phyloP scores from a whole-genome alignment of 2,797 vertebrate genomes.

The Sebastes reedi region DNA sequence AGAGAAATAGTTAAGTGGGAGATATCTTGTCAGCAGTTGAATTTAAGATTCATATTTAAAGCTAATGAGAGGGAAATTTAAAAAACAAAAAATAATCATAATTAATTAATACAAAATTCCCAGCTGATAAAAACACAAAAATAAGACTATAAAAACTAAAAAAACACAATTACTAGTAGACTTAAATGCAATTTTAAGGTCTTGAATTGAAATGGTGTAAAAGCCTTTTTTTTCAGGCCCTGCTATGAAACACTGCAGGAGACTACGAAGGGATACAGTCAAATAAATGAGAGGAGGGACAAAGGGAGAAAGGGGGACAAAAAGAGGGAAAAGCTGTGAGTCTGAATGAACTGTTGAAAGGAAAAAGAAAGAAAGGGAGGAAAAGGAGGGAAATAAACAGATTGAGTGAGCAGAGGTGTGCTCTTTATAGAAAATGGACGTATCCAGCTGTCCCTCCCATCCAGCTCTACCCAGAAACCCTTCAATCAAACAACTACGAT shows the following conservation, averaged over 20 bases:
- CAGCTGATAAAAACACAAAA: neutral
- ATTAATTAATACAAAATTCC: neutral
- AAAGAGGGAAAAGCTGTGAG: conserved; percentile 28
- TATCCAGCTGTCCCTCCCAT: conserved; percentile 75
- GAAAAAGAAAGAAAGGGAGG: conserved; percentile 39
- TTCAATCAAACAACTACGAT: conserved; percentile 71
- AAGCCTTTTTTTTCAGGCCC: conserved; percentile 26
- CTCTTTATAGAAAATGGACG: conserved; percentile 58
- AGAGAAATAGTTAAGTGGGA: neutral
- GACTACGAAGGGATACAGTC: conserved; percentile 48
- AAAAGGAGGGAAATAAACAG: conserved; percentile 43
- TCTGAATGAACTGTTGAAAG: conserved; percentile 41
- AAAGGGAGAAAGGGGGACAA: conserved; percentile 23
- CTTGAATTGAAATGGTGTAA: conserved; percentile 11
- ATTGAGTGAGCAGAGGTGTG: conserved; percentile 57
- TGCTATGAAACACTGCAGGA: conserved; percentile 35
- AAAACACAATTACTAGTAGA: neutral
- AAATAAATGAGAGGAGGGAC: conserved; percentile 24
- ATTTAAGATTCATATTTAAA: neutral
- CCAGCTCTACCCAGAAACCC: conserved; percentile 62
- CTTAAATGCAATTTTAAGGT: neutral
- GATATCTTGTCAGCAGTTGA: neutral
- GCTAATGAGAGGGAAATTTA: neutral
- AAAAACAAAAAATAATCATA: neutral
- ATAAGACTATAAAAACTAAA: neutral